Evolutionary conservation across 2,113 vertebrate genomes (phyloP), one percentile per base, ranked within the genome.

Genomic region (Eupsittula cactorum): DNA sequence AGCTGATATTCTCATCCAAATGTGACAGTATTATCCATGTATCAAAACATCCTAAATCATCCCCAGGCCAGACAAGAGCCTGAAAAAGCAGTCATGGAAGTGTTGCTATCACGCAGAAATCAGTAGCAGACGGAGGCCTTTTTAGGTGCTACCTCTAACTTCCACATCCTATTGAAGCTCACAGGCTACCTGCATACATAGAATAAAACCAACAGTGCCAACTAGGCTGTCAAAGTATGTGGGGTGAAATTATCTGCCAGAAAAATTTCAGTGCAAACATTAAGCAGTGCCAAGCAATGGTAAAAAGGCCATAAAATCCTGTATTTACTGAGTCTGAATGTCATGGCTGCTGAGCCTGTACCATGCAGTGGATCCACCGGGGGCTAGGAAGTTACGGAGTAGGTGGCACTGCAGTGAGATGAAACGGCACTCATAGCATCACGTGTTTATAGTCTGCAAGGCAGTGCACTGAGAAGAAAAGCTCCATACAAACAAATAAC

Each of bases 221-320:
- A 50, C 60, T 2, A 53, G n/a, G 2, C 2, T 64, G 10, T 47
- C 57, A 64, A 89, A 84, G 41, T 1, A 31, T 11, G 31, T 0
- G 1, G 12, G 23, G 6, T 9, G 41, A 68, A 59, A 53, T 44
- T 65, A 19, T 47, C 28, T 73, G 19, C 10, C 25, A 47, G 59
- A 35, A 37, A 27, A 74, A 35, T 42, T 68, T 42, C 42, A 74
- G 11, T 41, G n/a, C 13, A 41, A 70, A 29, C 10, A 24, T 39
- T 20, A 31, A 77, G 52, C 31, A 18, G 10, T 31, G 10, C 10
- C 5, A 49, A 53, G 3, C 1, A 0, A 2, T 5, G 5, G 16
- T 49, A 82, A 57, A 33, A 87, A 25, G 75, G 31, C 16, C 16
- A 7, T 55, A 46, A 82, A 35, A 73, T 21, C 13, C 53, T 46